phyloP scores from a whole-genome alignment of 2,888 invertebrate genomes.

The Peribatodes rhomboidaria region DNA sequence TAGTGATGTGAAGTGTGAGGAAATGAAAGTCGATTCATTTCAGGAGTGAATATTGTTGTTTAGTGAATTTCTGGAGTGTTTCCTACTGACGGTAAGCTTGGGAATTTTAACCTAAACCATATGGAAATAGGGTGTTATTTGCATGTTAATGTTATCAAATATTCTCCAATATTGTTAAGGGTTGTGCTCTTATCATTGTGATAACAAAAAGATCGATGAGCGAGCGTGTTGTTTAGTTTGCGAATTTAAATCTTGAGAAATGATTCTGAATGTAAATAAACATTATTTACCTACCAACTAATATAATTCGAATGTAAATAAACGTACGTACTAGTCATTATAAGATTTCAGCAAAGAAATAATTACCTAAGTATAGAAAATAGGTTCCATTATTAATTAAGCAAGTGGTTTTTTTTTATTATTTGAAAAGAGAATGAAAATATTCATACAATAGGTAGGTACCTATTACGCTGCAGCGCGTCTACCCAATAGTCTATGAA shows the following conservation, averaged over 20 bases:
- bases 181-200: conserved; percentile 5
- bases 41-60: conserved; percentile 19
- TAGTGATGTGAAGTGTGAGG: conserved; percentile 27
- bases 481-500: too few relatives aligned
- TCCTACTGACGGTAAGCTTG: conserved; percentile 17
- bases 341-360: too few relatives aligned
- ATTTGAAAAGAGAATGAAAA: too few relatives aligned
- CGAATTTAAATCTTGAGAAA: neutral
- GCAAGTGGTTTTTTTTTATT: too few relatives aligned
- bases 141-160: neutral
- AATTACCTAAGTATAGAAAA: too few relatives aligned
- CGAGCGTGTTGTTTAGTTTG: conserved; percentile 8
- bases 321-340: too few relatives aligned
- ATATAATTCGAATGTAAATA: too few relatives aligned
- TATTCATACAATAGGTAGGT: too few relatives aligned
- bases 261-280: neutral
- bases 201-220: conserved; percentile 3
- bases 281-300: too few relatives aligned
- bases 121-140: conserved; percentile 3
- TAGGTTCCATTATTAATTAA: too few relatives aligned
- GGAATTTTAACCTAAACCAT: conserved; percentile 1
- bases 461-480: too few relatives aligned
- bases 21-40: neutral
- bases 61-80: conserved; percentile 22
- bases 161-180: conserved; percentile 1